Conservation (phyloP, 2,797 vertebrate genomes). For the Macrochelys suwanniensis region DNA sequence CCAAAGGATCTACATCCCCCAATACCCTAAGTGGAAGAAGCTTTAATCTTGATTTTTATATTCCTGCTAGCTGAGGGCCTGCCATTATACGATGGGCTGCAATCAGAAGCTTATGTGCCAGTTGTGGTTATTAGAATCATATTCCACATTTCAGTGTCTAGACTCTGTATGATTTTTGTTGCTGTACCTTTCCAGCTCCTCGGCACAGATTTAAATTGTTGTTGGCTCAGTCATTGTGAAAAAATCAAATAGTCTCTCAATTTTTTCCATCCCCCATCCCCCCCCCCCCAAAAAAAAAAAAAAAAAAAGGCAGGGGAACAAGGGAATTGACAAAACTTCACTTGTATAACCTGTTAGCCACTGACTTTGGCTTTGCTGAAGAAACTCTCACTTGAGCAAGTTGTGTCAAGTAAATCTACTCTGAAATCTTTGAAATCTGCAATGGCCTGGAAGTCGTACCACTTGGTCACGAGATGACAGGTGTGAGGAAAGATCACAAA, state of each 20-base stretch:
- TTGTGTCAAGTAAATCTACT: neutral
- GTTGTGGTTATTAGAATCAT: constrained; percentile 72
- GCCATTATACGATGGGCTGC: constrained; percentile 30
- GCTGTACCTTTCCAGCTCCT: constrained; percentile 71
- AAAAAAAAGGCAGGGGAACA: neutral
- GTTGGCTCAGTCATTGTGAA: constrained; percentile 67
- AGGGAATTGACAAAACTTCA: neutral
- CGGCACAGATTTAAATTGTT: constrained; percentile 63
- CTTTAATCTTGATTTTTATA: constrained; percentile 32
- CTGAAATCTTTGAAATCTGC: neutral
- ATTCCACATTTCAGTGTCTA: constrained; percentile 75
- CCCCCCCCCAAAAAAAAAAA: neutral
- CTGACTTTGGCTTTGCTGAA: neutral
- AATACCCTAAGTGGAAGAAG: neutral
- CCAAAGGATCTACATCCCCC: constrained; percentile 44
- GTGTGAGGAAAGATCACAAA: neutral
- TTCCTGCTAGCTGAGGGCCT: constrained; percentile 27
- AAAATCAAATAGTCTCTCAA: constrained; percentile 41
- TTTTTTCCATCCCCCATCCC: constrained; percentile 1
- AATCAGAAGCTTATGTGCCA: constrained; percentile 46
- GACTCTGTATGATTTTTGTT: constrained; percentile 69
- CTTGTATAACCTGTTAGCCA: neutral
- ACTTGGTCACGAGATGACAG: neutral
- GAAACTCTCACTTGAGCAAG: neutral
- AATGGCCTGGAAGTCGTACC: neutral